Evolutionary conservation across 2,797 vertebrate genomes (phyloP), one percentile per base, ranked within the genome.

Genomic region (Peromyscus attwateri): DNA sequence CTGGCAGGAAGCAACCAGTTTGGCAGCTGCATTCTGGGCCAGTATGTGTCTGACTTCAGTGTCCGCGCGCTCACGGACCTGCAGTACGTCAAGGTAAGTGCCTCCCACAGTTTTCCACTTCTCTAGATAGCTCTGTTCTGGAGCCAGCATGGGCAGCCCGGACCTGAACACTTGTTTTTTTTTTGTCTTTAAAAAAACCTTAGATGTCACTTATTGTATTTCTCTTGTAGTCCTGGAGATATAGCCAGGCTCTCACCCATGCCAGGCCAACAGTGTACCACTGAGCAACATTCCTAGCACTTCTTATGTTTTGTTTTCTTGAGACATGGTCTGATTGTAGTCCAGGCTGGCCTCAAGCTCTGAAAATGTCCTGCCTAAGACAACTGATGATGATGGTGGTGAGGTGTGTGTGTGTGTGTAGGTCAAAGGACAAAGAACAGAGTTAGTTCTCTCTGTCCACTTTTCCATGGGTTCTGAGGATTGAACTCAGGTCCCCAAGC

Each of bases 31-130:
- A 3, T 98, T 2, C 46, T 89, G 11, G 97, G 98, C 49, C 99
- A 99, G 98, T 99, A 99, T 96, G 96, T 98, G 10, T 99, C 99
- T 0, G 99, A 99, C 98, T 99, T 99, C 99, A 99, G 99, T 19
- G 99, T 99, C 7, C 99, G 99, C 0, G 99, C 99, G 0, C 99
- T 99, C 91, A 98, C 93, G 0, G 99, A 99, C 98, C 98, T 99
- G 57, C 99, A 99, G 98, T 99, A 99, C 29, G 98, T 99, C 93
- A 99, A 99, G 99, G 99, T 99, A 98, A 98, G 98, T 11, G 1
- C 2, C 10, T 17, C 29, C 14, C 23, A 0, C 0, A 0, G 3
- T 37, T 14, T 34, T 37, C 0, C 5, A 10, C 13, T 2, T 0
- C 62, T 9, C 23, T 73, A 83, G 71, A 71, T 17, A 31, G 10